Base-by-base conservation (phyloP, 2,797 vertebrate species). In the Hydrocynus forskahlii region DNA sequence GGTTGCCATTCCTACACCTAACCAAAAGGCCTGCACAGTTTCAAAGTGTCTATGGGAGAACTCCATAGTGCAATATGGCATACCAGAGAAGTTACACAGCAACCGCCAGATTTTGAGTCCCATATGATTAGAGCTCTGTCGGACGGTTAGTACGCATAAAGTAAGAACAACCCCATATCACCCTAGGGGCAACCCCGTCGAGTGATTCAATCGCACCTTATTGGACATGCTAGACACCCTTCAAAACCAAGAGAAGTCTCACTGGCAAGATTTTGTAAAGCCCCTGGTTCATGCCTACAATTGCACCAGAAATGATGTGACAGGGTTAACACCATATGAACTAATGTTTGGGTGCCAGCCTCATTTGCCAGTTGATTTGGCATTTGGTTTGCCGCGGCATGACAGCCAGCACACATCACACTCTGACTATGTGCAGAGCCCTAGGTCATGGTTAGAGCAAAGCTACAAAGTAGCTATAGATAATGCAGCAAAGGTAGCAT, bases 391-490 rank as follows among this genome's bases (percentile, higher is more conserved):
- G 5, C 70, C 13, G 8, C 8, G 57, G 2, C 8, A 67, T 17
- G 64, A 43, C 1, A 19, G 38, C 29, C 64, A 40, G 5, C 64
- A 40, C 7, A 17, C 35, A 21, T 68, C 66, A 1, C 66, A 68
- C 40, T 68, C 66, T 16, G 17, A 57, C 7, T 59, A 59, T 54
- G 19, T 21, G 38, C 40, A 68, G 13, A 68, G 21, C 40, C 40
- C 45, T 9, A 68, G 21, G 12, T 43, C 66, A 1, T 19, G 21
- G 7, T 2, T 68, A 5, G 10, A 45, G 14, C 38, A 68, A n/a
- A 68, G 38, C 40, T 68, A 68, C 64, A 67, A 43, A 17, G 7
- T 67, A 67, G 64, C 64, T 19, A 67, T 38, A 13, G 16, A 40
- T 9, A 67, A 19, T 16, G 64, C 64, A 38, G 63, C 63, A 66